These are phyloP conservation scores for Callionymus lyra DNA, from an alignment of 2,113 vertebrate species.

Conservation along the genomic window DNA sequence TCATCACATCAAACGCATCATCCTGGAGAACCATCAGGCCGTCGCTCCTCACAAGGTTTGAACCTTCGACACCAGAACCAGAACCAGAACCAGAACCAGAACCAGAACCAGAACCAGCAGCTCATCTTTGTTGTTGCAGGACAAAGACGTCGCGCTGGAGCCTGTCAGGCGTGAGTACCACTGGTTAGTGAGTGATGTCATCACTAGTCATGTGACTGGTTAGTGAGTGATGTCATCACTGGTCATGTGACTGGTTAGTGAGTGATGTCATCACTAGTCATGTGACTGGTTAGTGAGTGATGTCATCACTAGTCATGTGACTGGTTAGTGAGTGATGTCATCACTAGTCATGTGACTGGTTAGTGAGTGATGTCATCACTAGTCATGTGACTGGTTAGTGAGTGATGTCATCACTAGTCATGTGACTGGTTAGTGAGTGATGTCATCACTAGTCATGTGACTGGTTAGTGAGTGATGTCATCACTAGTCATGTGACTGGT, in stretches of 20 bases:
- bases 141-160: constrained; percentile 86
- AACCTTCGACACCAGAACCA: background rate
- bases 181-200: too few species aligned
- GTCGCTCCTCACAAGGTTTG: constrained; percentile 88
- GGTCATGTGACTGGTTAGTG: too few species aligned
- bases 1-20: constrained; percentile 88
- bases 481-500: too few species aligned
- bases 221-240: background rate
- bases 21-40: constrained; percentile 86
- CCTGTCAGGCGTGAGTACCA: constrained; percentile 76
- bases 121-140: constrained; percentile 65
- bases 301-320: background rate
- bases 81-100: background rate
- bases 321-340: too few species aligned
- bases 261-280: too few species aligned
- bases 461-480: too few species aligned
- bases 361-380: background rate
- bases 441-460: background rate
- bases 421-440: background rate
- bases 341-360: too few species aligned
- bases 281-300: background rate
- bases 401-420: too few species aligned
- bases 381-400: too few species aligned
- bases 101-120: too few species aligned
- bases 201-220: background rate